A percentile compares a stretch with the other conserved stretches of the same genome.
Conservation (phyloP, 2,888 invertebrate genomes). For the Spilosoma lubricipeda region DNA sequence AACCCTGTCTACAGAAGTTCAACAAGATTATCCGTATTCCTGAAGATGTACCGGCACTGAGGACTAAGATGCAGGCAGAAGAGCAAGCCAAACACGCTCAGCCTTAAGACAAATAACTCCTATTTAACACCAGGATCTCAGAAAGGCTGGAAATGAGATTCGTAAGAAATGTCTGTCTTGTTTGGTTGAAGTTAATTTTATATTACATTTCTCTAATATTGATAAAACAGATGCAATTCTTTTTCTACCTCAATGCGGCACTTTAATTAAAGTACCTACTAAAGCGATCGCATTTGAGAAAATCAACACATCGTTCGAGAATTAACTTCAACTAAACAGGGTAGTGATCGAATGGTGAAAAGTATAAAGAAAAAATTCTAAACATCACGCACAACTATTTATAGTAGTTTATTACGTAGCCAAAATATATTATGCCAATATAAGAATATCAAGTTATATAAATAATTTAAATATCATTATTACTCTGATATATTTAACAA, state of each 20-base stretch:
- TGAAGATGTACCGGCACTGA: slow-evolving; percentile 91
- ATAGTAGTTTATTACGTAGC: slow-evolving; percentile 46
- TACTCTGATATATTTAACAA: slow-evolving; percentile 32
- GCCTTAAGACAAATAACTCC: slow-evolving; percentile 54
- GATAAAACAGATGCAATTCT: not conserved
- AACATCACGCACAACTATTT: slow-evolving; percentile 61
- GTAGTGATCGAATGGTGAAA: slow-evolving; percentile 24
- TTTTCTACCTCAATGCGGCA: slow-evolving; percentile 12
- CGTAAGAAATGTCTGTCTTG: slow-evolving; percentile 37
- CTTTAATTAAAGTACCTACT: slow-evolving; percentile 14
- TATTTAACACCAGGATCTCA: slow-evolving; percentile 52
- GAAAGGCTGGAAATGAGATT: slow-evolving; percentile 29
- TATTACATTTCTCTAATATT: not conserved
- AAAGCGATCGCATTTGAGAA: not conserved
- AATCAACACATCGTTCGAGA: not conserved
- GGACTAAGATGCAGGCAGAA: slow-evolving; percentile 92
- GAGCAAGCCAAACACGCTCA: slow-evolving; percentile 75
- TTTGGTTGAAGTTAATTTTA: slow-evolving; percentile 35
- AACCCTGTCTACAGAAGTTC: slow-evolving; percentile 89
- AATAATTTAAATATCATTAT: slow-evolving; percentile 31
- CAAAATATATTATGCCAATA: slow-evolving; percentile 49
- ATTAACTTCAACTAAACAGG: slow-evolving; percentile 33
- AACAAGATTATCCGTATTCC: slow-evolving; percentile 94
- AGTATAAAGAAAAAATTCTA: slow-evolving; percentile 50
- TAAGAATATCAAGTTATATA: slow-evolving; percentile 42